Base-by-base conservation (phyloP, 2,797 vertebrate genomes). In the Typhlichthys subterraneus region DNA sequence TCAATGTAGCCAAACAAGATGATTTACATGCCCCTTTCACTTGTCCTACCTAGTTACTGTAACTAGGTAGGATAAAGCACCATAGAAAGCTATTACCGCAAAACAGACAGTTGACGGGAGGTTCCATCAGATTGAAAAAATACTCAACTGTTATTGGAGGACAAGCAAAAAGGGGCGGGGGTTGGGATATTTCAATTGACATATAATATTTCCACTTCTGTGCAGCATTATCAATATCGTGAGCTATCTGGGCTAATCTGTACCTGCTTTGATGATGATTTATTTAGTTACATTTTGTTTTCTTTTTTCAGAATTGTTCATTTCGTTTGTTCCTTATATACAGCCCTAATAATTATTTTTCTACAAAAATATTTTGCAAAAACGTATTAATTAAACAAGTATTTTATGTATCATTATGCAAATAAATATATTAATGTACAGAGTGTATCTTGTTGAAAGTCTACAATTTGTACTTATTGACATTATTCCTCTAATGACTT, bases 311-410 rank as follows among this genome's bases (percentile, higher is more conserved):
- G 12, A 5, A 23, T 45, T 45, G 50, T 13, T 73, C 46, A 59
- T 50, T 65, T 12, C 12, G 60, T 69, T 46, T 62, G 49, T 4
- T 65, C n/a, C 29, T 68, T 49, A 52, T 17, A 57, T 53, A 61
- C 72, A 63, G 67, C 65, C 56, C 53, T 72, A 80, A 80, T 67
- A 77, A 63, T 65, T 68, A 69, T 77, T 73, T 87, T 88, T 88
- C 84, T 77, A 82, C 63, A 42, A 59, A 48, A 59, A 17, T 23
- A 12, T 53, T 42, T 51, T 42, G n/a, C n/a, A 48, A 48, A 48
- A 14, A 58, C 61, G 57, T 65, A 69, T 57, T 6, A 65, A 69
- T 57, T 6, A 65, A 13, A n/a, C 12, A 29, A 58, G 59, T 1
- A 51, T 73, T 29, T 29, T 29, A 29, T 29, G 58, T 79, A n/a